phyloP scores from a whole-genome alignment of 2,113 vertebrate genomes.

The Mus pahari region DNA sequence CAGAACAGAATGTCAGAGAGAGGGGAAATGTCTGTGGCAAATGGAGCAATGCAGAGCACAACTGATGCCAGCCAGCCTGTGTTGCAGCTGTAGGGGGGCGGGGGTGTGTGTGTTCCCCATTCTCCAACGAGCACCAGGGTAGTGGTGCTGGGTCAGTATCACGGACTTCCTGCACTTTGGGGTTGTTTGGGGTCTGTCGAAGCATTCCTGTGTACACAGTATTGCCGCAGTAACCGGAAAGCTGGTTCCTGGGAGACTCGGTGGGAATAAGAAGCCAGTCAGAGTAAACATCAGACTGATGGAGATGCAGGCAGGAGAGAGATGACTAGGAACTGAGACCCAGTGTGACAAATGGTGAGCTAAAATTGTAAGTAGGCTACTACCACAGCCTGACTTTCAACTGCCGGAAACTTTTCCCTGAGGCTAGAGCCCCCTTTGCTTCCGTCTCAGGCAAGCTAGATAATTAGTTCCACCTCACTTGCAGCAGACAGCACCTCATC shows the following conservation, averaged over 20 bases:
- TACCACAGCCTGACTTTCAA: neutral
- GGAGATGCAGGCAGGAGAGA: neutral
- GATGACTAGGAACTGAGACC: neutral
- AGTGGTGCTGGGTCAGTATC: neutral
- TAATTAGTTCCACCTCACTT: neutral
- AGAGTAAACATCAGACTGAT: neutral
- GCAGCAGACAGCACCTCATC: neutral
- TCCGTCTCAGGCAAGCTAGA: neutral
- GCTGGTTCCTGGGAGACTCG: neutral
- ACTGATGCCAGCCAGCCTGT: neutral
- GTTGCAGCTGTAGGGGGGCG: neutral
- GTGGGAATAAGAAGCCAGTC: neutral
- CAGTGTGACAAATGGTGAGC: neutral
- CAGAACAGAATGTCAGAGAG: neutral
- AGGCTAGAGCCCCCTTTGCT: neutral
- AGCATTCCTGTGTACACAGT: neutral
- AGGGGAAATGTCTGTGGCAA: neutral
- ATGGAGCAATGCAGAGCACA: neutral
- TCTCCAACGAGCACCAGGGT: too few relatives aligned
- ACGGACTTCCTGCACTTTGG: neutral
- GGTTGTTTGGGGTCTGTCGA: neutral
- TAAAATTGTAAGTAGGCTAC: neutral
- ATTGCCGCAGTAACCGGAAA: neutral
- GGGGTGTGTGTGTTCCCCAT: accelerated
- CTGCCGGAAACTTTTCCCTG: neutral